Evolutionary conservation across 1,140 invertebrate species (phyloP).

Genomic region (Pteromalus puparum): DNA sequence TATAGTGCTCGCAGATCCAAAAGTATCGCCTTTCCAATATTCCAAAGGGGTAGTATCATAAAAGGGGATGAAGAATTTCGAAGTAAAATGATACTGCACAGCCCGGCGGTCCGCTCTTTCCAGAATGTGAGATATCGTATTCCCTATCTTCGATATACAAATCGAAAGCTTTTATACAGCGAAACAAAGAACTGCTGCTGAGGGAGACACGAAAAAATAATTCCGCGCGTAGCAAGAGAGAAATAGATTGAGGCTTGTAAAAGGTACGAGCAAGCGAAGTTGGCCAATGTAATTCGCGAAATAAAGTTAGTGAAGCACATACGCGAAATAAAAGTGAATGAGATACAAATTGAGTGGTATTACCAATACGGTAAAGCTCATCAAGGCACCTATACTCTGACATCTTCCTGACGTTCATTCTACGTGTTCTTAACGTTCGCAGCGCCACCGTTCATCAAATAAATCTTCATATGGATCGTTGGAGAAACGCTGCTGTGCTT

Average conservation of each 20-base stretch:
- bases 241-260: not conserved
- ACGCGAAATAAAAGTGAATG: not conserved
- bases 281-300: too few relatives aligned
- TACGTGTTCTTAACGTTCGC: too few relatives aligned
- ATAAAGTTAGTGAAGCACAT: not conserved
- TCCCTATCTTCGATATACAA: constrained; percentile 34
- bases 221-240: not conserved
- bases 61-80: constrained; percentile 31
- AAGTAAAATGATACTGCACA: constrained; percentile 27
- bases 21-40: constrained; percentile 31
- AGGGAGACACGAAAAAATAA: not conserved
- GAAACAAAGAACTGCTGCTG: constrained; percentile 8
- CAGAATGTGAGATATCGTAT: constrained; percentile 27
- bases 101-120: not conserved
- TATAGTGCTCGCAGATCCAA: too few relatives aligned
- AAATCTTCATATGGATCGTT: too few relatives aligned
- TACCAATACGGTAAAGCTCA: too few relatives aligned
- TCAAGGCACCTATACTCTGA: too few relatives aligned
- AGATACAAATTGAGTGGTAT: too few relatives aligned
- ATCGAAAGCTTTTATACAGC: constrained; percentile 36
- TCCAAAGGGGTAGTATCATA: constrained; percentile 4
- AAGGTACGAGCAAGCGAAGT: too few relatives aligned
- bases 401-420: too few relatives aligned
- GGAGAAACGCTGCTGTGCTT: too few relatives aligned
- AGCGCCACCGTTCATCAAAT: too few relatives aligned